A percentile compares a stretch with the other conserved stretches of the same genome.
These are phyloP conservation scores for Telenomus remus DNA, from an alignment of 1,140 invertebrate genomes.

Conservation along the genomic window DNA sequence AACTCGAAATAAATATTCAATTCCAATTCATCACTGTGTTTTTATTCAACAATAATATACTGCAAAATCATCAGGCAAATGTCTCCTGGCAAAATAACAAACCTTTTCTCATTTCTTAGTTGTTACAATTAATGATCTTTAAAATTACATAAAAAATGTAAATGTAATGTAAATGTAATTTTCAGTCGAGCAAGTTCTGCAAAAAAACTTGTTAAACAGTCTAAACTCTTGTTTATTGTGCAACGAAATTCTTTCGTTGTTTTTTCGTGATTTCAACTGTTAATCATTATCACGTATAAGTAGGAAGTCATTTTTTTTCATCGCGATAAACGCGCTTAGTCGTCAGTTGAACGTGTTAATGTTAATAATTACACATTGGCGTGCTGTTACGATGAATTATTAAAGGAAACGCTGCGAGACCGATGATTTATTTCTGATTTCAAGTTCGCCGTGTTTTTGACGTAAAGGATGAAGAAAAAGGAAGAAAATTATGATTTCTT, in stretches of 20 bases:
- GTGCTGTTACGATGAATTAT: slow-evolving; percentile 47
- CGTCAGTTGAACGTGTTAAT: slow-evolving; percentile 42
- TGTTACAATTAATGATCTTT: no score
- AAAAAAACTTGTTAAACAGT: no score
- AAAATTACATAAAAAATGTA: no score
- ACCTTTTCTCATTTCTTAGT: no score
- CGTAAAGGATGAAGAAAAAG: slow-evolving; percentile 9
- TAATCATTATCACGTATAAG: not conserved
- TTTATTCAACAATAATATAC: not conserved
- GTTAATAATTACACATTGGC: slow-evolving; percentile 45
- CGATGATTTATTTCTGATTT: slow-evolving; percentile 45
- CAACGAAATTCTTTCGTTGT: no score
- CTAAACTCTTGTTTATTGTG: no score
- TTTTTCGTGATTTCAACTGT: no score
- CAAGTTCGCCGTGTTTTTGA: slow-evolving; percentile 42
- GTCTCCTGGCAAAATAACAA: no score
- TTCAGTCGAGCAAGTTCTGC: no score
- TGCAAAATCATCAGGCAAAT: not conserved
- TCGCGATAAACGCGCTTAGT: slow-evolving; percentile 26
- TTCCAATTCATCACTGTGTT: not conserved
- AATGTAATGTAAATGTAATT: no score
- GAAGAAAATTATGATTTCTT: slow-evolving; percentile 1
- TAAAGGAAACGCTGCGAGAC: slow-evolving; percentile 40
- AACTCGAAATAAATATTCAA: slow-evolving; percentile 58
- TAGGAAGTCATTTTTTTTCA: slow-evolving; percentile 34